Evolutionary conservation across 2,113 vertebrate species (phyloP).

Genomic region (Aphelocoma coerulescens): DNA sequence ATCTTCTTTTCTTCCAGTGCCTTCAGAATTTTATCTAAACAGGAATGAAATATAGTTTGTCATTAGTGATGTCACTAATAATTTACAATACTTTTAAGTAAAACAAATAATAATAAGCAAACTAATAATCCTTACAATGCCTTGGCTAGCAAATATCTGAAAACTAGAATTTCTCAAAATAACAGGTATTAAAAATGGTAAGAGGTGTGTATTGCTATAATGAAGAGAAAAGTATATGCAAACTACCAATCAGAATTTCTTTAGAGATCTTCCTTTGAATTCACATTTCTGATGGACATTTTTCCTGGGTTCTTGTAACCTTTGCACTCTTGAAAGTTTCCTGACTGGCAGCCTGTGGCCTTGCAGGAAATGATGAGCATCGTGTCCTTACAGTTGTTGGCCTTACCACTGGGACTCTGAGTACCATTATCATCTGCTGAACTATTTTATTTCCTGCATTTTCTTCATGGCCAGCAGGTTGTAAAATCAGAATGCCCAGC

Average conservation of each 20-base stretch:
- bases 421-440: background rate
- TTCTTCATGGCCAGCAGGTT: background rate
- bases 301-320: background rate
- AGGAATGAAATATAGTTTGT: background rate
- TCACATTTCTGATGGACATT: background rate
- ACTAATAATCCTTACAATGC: background rate
- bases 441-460: background rate
- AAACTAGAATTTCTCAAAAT: background rate
- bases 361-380: background rate
- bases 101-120: background rate
- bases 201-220: background rate
- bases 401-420: background rate
- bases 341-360: background rate
- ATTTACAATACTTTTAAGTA: background rate
- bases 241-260: background rate
- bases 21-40: conserved; percentile 73
- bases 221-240: background rate
- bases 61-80: background rate
- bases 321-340: background rate
- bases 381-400: too few relatives aligned
- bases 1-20: conserved; percentile 73
- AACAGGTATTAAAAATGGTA: background rate
- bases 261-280: background rate
- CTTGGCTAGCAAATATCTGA: background rate
- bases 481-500: background rate